Conservation (phyloP, 2,113 vertebrate species). For the Nibea albiflora region DNA sequence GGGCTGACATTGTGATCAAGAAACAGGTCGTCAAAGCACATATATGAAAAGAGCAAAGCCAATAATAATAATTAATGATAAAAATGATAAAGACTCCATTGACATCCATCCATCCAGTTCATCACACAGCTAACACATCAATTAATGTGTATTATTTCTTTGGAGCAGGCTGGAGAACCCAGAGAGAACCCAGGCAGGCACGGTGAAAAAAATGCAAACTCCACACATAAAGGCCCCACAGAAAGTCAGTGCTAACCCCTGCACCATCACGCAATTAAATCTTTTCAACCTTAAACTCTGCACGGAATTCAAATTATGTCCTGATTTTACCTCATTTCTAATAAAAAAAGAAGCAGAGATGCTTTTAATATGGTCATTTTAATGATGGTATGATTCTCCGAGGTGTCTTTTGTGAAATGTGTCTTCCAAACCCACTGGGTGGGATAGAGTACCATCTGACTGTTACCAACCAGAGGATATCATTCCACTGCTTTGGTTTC, state of each 20-base stretch:
- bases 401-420: background rate
- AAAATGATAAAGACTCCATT: background rate
- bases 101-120: too few species aligned
- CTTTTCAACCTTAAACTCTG: background rate
- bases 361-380: background rate
- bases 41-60: background rate
- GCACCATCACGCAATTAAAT: background rate
- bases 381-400: background rate
- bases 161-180: too few species aligned
- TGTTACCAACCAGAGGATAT: background rate
- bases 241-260: too few species aligned
- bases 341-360: background rate
- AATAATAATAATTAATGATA: background rate
- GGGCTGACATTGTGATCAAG: constrained; percentile 1
- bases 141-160: too few species aligned
- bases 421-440: background rate
- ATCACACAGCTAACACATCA: too few species aligned
- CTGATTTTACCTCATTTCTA: background rate
- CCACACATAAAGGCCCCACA: too few species aligned
- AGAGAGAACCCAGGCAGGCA: too few species aligned
- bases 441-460: background rate
- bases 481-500: background rate
- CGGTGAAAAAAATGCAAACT: too few species aligned
- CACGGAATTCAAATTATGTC: background rate
- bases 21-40: background rate